Evolutionary conservation across 2,113 vertebrate genomes (phyloP), one percentile per base, ranked within the genome.

Genomic region (Dipodomys ordii): DNA sequence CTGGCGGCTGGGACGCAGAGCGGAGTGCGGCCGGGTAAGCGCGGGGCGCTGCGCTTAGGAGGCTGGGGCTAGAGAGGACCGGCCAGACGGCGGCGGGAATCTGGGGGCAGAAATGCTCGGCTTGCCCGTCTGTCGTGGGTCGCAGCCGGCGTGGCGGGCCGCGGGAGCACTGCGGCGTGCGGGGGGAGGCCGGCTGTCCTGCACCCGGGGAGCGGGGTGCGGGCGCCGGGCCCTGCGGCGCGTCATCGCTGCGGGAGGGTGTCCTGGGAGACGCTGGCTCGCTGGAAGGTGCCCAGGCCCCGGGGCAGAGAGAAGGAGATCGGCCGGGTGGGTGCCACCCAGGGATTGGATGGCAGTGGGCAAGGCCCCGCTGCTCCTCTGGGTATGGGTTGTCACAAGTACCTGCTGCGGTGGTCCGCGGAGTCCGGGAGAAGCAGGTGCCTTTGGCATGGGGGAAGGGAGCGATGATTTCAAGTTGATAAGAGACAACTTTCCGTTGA

Each of bases 141-240:
- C 49, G 49, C 12, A 12, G 49, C 49, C 30, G 68, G 53, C 35
- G 25, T 1, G 44, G 80, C 44, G 12, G 69, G 49, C 23, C 60
- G 60, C 15, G 0, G 68, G 39, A 53, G 91, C 83, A 86, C 74
- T 90, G 74, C 90, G 87, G 88, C 44, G 80, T 22, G 78, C 44
- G 1, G 69, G 23, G 4, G 77, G 69, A 16, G 81, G 18, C 18
- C 1, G 25, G 22, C 6, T 65, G 71, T 7, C 76, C 62, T 82
- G 72, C 87, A 16, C 53, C 53, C 53, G 67, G 85, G 25, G 88
- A 39, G 72, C 32, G 8, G 22, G 53, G 69, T 64, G 46, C 11
- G 6, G 44, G 77, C 57, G 32, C 11, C 1, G 18, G 60, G 27
- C 6, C 44, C 44, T 10, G 73, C 39, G 28, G 68, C 69, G 5